Percentiles rank a stretch among this genome's conserved stretches.
These are phyloP conservation scores for Nomada goodeniana DNA, from an alignment of 2,888 invertebrate genomes.

Conservation along the genomic window DNA sequence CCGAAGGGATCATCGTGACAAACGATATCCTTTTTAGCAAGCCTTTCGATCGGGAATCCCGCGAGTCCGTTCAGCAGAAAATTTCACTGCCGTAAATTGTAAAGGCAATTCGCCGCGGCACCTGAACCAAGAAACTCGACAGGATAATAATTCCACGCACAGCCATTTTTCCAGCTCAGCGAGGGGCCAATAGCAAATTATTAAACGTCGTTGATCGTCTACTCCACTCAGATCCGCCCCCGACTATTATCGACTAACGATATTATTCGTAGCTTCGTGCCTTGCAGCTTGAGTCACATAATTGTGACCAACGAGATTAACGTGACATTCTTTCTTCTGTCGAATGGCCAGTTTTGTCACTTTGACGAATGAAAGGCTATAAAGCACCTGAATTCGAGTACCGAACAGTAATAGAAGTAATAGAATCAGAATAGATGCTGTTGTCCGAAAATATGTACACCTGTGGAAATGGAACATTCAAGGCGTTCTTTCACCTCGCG, in stretches of 20 bases:
- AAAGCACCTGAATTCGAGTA: no score
- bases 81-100: conserved; percentile 51
- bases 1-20: conserved; percentile 44
- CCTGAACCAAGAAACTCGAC: neutral
- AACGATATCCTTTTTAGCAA: conserved; percentile 49
- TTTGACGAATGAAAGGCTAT: no score
- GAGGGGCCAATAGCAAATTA: conserved; percentile 30
- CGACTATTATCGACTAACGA: conserved; percentile 46
- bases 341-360: neutral
- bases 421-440: no score
- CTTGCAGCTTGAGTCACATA: conserved; percentile 30
- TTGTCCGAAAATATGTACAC: no score
- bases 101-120: conserved; percentile 4
- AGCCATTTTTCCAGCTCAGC: conserved; percentile 14
- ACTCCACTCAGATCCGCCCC: neutral
- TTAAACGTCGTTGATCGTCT: conserved; percentile 6
- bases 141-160: conserved; percentile 49
- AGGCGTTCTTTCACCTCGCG: conserved; percentile 13
- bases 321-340: conserved; percentile 7
- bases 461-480: neutral
- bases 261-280: conserved; percentile 24
- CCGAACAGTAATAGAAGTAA: no score
- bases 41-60: conserved; percentile 24
- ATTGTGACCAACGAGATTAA: conserved; percentile 61
- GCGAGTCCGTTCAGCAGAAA: conserved; percentile 46